phyloP scores from a whole-genome alignment of 2,113 vertebrate species.

The Pterocles orientalis region DNA sequence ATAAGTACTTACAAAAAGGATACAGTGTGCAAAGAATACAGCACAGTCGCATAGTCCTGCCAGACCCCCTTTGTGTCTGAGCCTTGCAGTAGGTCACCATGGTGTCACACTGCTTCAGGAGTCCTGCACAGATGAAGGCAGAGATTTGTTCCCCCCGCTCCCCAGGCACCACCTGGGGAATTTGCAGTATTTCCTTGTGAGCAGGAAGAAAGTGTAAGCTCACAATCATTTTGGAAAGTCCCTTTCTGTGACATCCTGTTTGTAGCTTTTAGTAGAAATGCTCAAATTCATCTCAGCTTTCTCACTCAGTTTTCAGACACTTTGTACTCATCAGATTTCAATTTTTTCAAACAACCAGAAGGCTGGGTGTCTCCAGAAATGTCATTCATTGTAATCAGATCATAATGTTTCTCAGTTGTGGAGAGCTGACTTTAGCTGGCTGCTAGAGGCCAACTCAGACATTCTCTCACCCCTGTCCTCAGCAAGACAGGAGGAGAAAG shows the following conservation, averaged over 20 bases:
- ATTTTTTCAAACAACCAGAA: neutral
- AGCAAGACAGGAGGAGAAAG: neutral
- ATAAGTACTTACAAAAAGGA: neutral
- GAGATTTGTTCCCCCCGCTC: no score
- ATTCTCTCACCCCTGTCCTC: neutral
- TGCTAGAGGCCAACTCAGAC: neutral
- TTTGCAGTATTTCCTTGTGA: neutral
- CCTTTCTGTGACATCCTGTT: neutral
- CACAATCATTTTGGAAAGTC: neutral
- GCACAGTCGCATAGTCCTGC: rapidly evolving
- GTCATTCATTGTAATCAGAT: neutral
- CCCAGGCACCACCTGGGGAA: neutral
- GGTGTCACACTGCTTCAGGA: rapidly evolving
- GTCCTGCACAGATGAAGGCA: neutral
- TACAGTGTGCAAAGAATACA: neutral
- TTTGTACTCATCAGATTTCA: neutral
- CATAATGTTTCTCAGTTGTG: neutral
- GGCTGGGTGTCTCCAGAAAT: neutral
- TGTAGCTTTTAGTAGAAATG: neutral
- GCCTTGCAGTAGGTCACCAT: neutral
- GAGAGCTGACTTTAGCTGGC: rapidly evolving
- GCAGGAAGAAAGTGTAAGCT: neutral
- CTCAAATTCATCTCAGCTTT: neutral
- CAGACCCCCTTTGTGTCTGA: no score
- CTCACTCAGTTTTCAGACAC: neutral